Conservation (phyloP, 2,888 invertebrate genomes). For the Pyrgus malvae region DNA sequence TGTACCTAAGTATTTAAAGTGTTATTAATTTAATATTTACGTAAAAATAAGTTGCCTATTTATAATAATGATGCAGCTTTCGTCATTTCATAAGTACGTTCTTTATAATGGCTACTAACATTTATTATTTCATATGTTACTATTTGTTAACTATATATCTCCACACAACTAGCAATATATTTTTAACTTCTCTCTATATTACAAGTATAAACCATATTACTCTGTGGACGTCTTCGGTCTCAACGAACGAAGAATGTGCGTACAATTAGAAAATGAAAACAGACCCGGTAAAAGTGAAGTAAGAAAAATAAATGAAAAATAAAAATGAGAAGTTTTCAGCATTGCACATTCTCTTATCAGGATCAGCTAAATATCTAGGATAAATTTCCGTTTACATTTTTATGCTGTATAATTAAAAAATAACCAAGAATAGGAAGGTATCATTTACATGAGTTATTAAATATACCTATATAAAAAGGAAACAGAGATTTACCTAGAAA, state of each 20-base stretch:
- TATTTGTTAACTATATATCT: too few relatives aligned
- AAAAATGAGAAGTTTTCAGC: constrained; percentile 76
- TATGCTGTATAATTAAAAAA: neutral
- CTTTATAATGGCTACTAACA: too few relatives aligned
- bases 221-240: constrained; percentile 7
- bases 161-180: too few relatives aligned
- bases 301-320: constrained; percentile 67
- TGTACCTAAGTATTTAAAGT: too few relatives aligned
- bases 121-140: too few relatives aligned
- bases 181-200: too few relatives aligned
- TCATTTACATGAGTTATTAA: neutral
- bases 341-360: constrained; percentile 80
- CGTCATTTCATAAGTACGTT: too few relatives aligned
- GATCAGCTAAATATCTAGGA: constrained; percentile 69
- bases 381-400: constrained; percentile 61
- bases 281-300: constrained; percentile 67
- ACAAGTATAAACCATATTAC: constrained; percentile 14
- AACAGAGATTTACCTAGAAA: constrained; percentile 69
- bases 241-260: constrained; percentile 21
- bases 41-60: too few relatives aligned
- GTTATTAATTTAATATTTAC: too few relatives aligned
- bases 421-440: neutral
- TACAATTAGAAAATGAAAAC: constrained; percentile 5
- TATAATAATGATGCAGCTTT: too few relatives aligned
- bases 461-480: constrained; percentile 37